phyloP scores from a whole-genome alignment of 2,797 vertebrate genomes.

The Bufotes viridis region DNA sequence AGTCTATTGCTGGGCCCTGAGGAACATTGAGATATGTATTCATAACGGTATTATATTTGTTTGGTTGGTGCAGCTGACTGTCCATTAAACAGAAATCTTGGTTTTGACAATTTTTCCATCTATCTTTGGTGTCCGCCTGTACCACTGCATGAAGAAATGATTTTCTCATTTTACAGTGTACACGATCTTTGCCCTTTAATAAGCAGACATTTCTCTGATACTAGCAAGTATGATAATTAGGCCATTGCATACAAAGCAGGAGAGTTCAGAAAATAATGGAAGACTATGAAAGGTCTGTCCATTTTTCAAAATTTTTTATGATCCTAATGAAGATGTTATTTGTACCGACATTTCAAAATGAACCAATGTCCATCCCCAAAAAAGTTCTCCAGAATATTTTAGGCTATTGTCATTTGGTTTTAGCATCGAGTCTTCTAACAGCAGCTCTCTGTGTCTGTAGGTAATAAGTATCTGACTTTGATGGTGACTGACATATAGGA shows the following conservation, averaged over 20 bases:
- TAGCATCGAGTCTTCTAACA: constrained; percentile 20
- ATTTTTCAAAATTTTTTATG: neutral
- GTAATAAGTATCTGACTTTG: constrained; percentile 58
- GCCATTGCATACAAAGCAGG: neutral
- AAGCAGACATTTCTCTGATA: neutral
- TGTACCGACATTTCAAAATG: constrained; percentile 7
- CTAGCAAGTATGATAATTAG: constrained; percentile 11
- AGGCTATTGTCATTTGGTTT: constrained; percentile 30
- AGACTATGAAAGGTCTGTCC: neutral
- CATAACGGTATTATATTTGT: neutral
- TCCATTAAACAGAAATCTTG: neutral
- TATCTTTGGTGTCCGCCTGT: neutral
- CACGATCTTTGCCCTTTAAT: neutral
- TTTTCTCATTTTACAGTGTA: neutral
- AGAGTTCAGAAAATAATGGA: constrained; percentile 15
- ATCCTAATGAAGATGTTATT: constrained; percentile 17
- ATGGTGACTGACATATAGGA: constrained; percentile 60
- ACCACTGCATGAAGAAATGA: neutral
- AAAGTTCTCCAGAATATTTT: neutral
- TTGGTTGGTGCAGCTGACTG: neutral
- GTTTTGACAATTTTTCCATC: neutral
- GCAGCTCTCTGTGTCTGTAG: constrained; percentile 37
- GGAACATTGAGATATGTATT: neutral
- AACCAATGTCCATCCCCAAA: neutral
- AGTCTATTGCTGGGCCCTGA: neutral